These are phyloP conservation scores for Azemiops feae DNA, from an alignment of 2,113 vertebrate species.

Conservation along the genomic window DNA sequence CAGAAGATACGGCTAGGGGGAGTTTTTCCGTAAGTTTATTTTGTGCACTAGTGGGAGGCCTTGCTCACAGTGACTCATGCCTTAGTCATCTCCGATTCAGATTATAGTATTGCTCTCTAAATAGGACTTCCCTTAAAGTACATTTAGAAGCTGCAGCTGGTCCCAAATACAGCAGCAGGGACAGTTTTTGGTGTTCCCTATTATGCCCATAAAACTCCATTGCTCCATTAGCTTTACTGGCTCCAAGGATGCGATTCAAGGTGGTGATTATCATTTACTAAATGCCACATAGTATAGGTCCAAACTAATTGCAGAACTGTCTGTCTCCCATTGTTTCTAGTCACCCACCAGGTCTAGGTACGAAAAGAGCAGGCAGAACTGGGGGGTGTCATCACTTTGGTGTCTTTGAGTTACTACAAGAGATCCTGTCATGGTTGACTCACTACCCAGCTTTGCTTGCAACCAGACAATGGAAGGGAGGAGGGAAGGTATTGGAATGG, in stretches of 20 bases:
- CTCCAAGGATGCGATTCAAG: background rate
- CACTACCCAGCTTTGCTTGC: too few relatives aligned
- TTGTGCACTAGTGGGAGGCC: background rate
- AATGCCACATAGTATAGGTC: background rate
- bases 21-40: background rate
- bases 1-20: background rate
- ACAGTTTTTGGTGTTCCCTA: background rate
- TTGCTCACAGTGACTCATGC: background rate
- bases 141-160: background rate
- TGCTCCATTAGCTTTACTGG: background rate
- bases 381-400: too few relatives aligned
- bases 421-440: too few relatives aligned
- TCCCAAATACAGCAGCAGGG: background rate
- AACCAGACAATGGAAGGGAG: too few relatives aligned
- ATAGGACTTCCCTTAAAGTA: background rate
- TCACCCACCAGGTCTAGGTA: background rate
- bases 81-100: background rate
- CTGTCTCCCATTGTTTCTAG: background rate
- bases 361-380: too few relatives aligned
- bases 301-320: background rate
- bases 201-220: background rate
- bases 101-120: background rate
- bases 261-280: background rate
- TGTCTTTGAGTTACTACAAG: too few relatives aligned
- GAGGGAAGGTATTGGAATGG: too few relatives aligned